These are phyloP conservation scores for Orius laevigatus DNA, from an alignment of 1,140 invertebrate genomes.

Conservation along the genomic window DNA sequence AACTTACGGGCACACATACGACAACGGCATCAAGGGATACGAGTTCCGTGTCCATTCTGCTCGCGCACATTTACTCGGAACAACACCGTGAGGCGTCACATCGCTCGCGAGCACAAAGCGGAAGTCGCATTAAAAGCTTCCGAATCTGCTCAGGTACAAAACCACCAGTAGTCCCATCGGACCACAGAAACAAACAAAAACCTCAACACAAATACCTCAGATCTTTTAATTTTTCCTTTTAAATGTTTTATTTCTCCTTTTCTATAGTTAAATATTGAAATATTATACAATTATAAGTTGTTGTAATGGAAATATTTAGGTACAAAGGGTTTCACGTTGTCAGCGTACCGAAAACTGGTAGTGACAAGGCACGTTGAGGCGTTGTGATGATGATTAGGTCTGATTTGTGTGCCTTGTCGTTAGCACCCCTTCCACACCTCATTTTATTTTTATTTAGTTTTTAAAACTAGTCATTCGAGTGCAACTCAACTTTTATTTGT, in stretches of 20 bases:
- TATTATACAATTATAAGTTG: neutral
- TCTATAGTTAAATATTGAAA: neutral
- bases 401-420: conserved; percentile 15
- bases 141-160: conserved; percentile 30
- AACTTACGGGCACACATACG: conserved; percentile 77
- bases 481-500: conserved; percentile 11
- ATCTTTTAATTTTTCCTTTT: conserved; percentile 19
- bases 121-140: conserved; percentile 50
- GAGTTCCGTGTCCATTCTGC: conserved; percentile 74
- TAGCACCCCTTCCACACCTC: conserved; percentile 5
- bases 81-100: conserved; percentile 75
- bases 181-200: neutral
- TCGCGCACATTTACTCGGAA: conserved; percentile 79
- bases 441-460: conserved; percentile 9
- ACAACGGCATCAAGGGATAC: conserved; percentile 75
- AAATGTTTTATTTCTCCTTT: neutral
- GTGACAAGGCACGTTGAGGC: conserved; percentile 9
- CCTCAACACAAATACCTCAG: conserved; percentile 21
- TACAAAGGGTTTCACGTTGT: conserved; percentile 3
- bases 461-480: conserved; percentile 15
- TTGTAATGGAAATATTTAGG: neutral
- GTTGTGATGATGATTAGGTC: conserved; percentile 5
- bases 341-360: neutral
- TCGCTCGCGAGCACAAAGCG: conserved; percentile 68
- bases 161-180: conserved; percentile 21